Evolutionary conservation across 1,140 invertebrate species (phyloP).

Genomic region (Apolygus lucorum): DNA sequence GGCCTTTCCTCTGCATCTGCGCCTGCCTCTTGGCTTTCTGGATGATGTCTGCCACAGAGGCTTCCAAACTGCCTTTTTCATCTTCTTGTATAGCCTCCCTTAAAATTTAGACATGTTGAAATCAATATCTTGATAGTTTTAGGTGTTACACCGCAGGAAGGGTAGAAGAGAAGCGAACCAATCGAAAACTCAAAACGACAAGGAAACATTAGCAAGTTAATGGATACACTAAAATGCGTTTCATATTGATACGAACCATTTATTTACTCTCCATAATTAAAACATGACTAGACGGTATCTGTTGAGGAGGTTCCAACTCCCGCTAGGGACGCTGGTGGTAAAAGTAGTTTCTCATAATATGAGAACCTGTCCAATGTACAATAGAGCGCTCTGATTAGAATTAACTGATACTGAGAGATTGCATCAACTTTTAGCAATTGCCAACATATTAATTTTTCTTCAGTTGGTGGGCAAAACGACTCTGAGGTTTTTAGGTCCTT

Average conservation of each 20-base stretch:
- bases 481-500: no score
- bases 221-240: neutral
- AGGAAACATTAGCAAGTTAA: neutral
- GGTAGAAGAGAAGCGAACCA: slow-evolving; percentile 16
- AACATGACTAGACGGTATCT: no score
- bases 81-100: slow-evolving; percentile 97
- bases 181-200: neutral
- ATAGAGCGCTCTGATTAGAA: no score
- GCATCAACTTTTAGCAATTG: no score
- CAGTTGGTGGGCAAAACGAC: no score
- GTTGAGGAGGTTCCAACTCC: no score
- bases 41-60: slow-evolving; percentile 81
- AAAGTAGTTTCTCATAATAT: no score
- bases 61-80: slow-evolving; percentile 81
- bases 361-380: no score
- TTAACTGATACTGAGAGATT: no score
- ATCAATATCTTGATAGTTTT: neutral
- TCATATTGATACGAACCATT: neutral
- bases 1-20: slow-evolving; percentile 58
- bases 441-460: no score
- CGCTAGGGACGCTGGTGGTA: no score
- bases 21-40: slow-evolving; percentile 76
- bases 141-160: neutral
- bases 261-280: neutral
- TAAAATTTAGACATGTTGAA: neutral